Conservation (phyloP, 2,888 invertebrate genomes). For the Geophilus truncorum region DNA sequence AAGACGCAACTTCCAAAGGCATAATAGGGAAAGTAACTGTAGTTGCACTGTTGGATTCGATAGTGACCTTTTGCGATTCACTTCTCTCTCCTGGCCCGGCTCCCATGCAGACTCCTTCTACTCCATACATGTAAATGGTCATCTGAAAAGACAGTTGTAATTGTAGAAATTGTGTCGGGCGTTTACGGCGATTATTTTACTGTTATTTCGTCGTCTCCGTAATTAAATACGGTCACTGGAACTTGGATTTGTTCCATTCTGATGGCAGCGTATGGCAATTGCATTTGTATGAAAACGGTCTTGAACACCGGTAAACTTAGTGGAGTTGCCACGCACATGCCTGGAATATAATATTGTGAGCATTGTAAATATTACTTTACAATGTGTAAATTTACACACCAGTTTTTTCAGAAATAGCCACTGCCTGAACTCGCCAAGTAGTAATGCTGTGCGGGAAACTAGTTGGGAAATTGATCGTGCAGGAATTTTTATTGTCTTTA, state of each 20-base stretch:
- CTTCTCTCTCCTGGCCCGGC: constrained; percentile 19
- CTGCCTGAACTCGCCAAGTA: constrained; percentile 28
- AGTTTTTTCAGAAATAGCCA: constrained; percentile 16
- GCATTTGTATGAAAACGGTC: constrained; percentile 29
- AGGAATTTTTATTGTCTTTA: neutral
- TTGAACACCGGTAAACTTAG: neutral
- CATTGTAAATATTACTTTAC: no score
- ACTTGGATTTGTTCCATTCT: constrained; percentile 30
- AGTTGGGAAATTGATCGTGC: neutral
- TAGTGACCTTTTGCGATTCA: neutral
- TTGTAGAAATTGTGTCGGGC: neutral
- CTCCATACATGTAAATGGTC: neutral
- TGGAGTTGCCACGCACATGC: constrained; percentile 6
- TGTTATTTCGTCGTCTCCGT: neutral
- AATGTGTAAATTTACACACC: neutral
- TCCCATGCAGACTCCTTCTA: constrained; percentile 29
- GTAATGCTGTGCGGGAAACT: constrained; percentile 28
- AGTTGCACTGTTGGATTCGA: neutral
- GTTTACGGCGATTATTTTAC: neutral
- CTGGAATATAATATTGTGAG: no score
- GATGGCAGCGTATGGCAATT: neutral
- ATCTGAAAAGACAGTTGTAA: neutral
- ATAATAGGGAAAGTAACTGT: constrained; percentile 29
- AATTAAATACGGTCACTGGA: constrained; percentile 28
- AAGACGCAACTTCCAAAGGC: constrained; percentile 17